Base-by-base conservation (phyloP, 2,113 vertebrate species). In the Odocoileus virginianus region DNA sequence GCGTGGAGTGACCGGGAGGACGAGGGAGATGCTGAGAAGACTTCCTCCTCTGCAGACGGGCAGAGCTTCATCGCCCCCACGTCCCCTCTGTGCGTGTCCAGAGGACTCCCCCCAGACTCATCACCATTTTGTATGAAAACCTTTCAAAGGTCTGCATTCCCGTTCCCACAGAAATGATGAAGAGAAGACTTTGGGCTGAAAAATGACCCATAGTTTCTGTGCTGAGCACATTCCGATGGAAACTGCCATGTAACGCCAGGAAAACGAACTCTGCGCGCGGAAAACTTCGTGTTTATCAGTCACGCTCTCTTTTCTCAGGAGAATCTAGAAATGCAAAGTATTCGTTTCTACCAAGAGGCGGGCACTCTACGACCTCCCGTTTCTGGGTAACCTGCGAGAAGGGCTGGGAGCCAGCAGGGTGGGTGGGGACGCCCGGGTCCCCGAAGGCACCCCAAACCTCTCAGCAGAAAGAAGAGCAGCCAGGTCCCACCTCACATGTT, bases 61-160 rank as follows among this genome's bases (percentile, higher is more conserved):
- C 2, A 0, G 0, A 5, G 47, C 25, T 45, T 15, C 27, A 1
- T n/a, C 2, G 12, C 6, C 50, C 71, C 58, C 11, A 1, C 2
- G 0, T 13, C 47, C 19, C 2, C 25, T 13, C 52, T 2, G 30
- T 1, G 4, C 5, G 3, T 2, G 15, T 21, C 4, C 45, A 3
- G 1, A 54, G 55, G 1, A 1, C 17, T 30, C 54, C 3, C 14
- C 17, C 14, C 40, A 25, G 7, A 33, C 12, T 2, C 23, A 40
- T 28, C 36, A 33, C 9, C 2, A 10, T 36, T 4, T 1, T 0
- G 21, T 19, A 57, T 19, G 33, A 58, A n/a, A 64, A 3, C 36
- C 45, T 64, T 43, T 16, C 2, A 57, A 54, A 89, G 47, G 47
- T 21, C 40, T 11, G n/a, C 40, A 14, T 28, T 12, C 7, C 11